Conservation (phyloP, 2,888 invertebrate species). For the Minunthozetes semirufus region DNA sequence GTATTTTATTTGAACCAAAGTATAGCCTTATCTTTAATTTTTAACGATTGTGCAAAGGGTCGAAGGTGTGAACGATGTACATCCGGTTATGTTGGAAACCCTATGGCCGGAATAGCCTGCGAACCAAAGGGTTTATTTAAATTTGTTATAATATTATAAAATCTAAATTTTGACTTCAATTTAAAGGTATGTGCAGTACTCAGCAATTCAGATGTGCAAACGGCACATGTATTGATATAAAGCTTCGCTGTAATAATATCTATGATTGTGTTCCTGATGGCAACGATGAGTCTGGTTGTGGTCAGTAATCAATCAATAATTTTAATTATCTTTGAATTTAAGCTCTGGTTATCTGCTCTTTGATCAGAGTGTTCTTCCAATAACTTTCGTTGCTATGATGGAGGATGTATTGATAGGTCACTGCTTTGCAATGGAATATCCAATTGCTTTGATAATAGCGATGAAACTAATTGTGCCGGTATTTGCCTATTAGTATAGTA, state of each 20-base stretch:
- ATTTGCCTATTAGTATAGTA: too few species aligned
- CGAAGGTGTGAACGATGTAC: constrained; percentile 46
- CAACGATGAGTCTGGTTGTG: constrained; percentile 33
- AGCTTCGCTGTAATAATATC: constrained; percentile 34
- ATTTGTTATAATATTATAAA: not conserved
- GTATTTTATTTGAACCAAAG: not conserved
- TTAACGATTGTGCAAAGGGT: constrained; percentile 23
- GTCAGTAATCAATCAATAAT: not conserved
- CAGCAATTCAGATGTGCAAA: constrained; percentile 58
- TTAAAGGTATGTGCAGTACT: not conserved
- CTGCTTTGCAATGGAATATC: constrained; percentile 44
- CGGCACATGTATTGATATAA: constrained; percentile 55
- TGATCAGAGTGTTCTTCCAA: constrained; percentile 41
- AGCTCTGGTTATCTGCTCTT: not conserved
- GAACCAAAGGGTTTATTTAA: constrained; percentile 21
- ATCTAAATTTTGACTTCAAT: not conserved
- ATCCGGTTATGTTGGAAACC: constrained; percentile 51
- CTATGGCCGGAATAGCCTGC: constrained; percentile 38
- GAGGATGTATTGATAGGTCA: constrained; percentile 44
- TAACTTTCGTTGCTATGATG: constrained; percentile 46
- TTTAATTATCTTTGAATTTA: not conserved
- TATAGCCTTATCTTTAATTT: not conserved
- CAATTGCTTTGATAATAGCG: constrained; percentile 14
- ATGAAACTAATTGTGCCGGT: constrained; percentile 27
- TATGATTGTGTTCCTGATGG: constrained; percentile 36